Evolutionary conservation across 1,140 invertebrate genomes (phyloP).

Genomic region (Apis mellifera): Amel_HAv3.1 CM009931.2:26205001-26205500

Average conservation of each 20-base stretch:
- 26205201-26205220: background rate
- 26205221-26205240: background rate
- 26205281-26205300: background rate
- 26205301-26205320: background rate
- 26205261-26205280: background rate
- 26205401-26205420: background rate
- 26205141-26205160: too few relatives aligned
- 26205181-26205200: too few relatives aligned
- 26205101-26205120: too few relatives aligned
- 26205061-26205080: background rate
- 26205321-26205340: rapidly evolving
- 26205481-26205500: constrained; percentile 12
- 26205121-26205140: too few relatives aligned
- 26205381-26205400: background rate
- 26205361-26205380: background rate
- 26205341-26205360: too few relatives aligned
- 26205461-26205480: background rate
- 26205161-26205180: too few relatives aligned
- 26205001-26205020: background rate
- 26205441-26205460: constrained; percentile 21
- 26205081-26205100: background rate
- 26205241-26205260: constrained; percentile 6
- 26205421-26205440: background rate
- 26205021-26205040: constrained; percentile 40
- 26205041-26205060: constrained; percentile 33